Conservation (phyloP, 30 jellyfish, hydroid and myxozoan species). For the Pelagia noctiluca region DNA sequence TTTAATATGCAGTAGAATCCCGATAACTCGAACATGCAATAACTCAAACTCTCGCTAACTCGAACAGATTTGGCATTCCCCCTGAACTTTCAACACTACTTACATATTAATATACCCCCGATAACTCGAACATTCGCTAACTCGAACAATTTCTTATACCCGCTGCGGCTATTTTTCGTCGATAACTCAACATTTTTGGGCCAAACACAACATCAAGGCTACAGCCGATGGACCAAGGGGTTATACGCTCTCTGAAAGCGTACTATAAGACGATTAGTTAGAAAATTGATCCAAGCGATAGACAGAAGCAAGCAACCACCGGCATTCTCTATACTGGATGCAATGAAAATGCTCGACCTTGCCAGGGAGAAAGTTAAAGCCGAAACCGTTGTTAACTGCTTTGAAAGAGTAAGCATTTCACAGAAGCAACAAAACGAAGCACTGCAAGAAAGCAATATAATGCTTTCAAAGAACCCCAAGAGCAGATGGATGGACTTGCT, state of each 20-base stretch:
- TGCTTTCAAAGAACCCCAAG: neutral
- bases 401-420: neutral
- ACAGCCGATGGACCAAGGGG: conserved; percentile 25
- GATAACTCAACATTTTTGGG: too few relatives aligned
- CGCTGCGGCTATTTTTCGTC: too few relatives aligned
- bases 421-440: neutral
- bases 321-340: conserved; percentile 21
- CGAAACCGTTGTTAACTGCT: neutral
- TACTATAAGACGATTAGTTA: neutral
- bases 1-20: too few relatives aligned
- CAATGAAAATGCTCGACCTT: conserved; percentile 15
- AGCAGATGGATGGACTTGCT: conserved; percentile 1
- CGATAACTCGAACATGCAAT: too few relatives aligned
- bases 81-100: too few relatives aligned
- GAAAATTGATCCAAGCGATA: conserved; percentile 13
- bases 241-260: conserved; percentile 7
- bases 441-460: neutral
- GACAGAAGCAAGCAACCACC: conserved; percentile 8
- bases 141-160: too few relatives aligned
- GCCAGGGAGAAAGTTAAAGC: conserved; percentile 3
- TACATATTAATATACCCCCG: too few relatives aligned
- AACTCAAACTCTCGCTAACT: too few relatives aligned
- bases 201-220: conserved; percentile 14
- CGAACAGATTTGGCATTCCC: too few relatives aligned
- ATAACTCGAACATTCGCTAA: too few relatives aligned